Evolutionary conservation across 2,797 vertebrate genomes (phyloP).

Genomic region (Octomys mimax): DNA sequence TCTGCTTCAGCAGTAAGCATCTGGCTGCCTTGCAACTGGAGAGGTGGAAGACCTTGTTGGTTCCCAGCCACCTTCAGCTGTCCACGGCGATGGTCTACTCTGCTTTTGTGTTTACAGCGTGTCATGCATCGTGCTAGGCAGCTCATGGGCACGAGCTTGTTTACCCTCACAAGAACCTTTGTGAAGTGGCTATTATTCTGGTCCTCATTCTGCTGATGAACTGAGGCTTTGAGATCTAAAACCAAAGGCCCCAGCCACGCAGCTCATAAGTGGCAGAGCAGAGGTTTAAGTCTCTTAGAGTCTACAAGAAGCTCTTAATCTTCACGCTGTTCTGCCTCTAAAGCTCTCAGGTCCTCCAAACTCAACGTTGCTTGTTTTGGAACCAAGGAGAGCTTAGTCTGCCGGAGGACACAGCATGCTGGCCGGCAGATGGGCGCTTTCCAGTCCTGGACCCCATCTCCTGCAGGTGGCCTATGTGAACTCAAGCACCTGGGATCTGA

Average conservation of each 20-base stretch:
- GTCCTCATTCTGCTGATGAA: not conserved
- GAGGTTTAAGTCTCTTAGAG: not conserved
- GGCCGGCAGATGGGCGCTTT: not conserved
- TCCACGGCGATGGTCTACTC: no score
- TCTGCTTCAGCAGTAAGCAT: not conserved
- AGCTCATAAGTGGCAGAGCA: not conserved
- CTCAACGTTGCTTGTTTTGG: not conserved
- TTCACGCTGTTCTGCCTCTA: not conserved
- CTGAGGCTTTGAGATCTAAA: not conserved
- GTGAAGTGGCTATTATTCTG: not conserved
- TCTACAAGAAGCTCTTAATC: not conserved
- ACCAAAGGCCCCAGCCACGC: not conserved
- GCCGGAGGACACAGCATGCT: not conserved
- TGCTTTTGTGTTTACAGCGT: not conserved
- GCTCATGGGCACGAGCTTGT: not conserved
- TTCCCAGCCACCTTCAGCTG: not conserved
- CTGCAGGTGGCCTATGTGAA: not conserved
- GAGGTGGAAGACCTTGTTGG: not conserved
- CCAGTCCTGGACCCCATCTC: not conserved
- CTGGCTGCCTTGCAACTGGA: not conserved
- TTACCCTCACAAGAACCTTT: slow-evolving; percentile 16
- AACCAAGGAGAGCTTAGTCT: not conserved
- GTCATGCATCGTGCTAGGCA: not conserved
- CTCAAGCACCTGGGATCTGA: not conserved
- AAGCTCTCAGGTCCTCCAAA: not conserved